Percentiles rank a stretch among this genome's conserved stretches.
Evolutionary conservation across 2,113 vertebrate genomes (phyloP).

Genomic region (Paracyprichromis sp.): DNA sequence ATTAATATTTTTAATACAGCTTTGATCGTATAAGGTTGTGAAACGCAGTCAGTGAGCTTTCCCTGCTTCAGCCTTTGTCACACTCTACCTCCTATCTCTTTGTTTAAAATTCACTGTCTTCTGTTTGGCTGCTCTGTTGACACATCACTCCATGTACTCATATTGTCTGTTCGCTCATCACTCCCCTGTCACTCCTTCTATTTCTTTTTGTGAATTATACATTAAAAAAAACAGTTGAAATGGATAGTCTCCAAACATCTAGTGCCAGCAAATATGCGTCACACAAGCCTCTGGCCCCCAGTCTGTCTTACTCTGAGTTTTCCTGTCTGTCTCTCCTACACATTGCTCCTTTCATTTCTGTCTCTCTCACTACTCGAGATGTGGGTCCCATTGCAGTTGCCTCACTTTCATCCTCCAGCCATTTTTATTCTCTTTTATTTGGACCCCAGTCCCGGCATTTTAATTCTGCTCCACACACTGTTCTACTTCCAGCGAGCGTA

Average conservation of each 20-base stretch:
- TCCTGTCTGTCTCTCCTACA: conserved; percentile 12
- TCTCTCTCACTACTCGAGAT: conserved; percentile 7
- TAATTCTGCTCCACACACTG: conserved; percentile 1
- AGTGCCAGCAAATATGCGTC: conserved; percentile 46
- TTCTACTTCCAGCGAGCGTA: conserved; percentile 37
- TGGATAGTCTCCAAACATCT: conserved; percentile 37
- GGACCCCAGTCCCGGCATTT: not conserved
- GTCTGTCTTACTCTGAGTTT: not conserved
- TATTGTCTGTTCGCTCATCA: conserved; percentile 4
- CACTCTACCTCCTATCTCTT: not conserved
- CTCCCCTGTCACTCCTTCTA: not conserved
- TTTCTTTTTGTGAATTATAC: conserved; percentile 58
- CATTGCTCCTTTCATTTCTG: not conserved
- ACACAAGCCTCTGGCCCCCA: conserved; percentile 40
- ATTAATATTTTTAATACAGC: not conserved
- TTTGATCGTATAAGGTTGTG: not conserved
- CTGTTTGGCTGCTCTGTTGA: conserved; percentile 3
- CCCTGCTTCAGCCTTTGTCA: not conserved
- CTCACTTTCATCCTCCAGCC: conserved; percentile 14
- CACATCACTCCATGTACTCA: conserved; percentile 10
- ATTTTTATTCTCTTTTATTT: conserved; percentile 2
- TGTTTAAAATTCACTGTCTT: conserved; percentile 13
- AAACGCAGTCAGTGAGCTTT: not conserved
- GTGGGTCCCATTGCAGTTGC: conserved; percentile 8
- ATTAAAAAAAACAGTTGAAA: conserved; percentile 52